phyloP scores from a whole-genome alignment of 2,113 vertebrate genomes.

The Epinephelus cyanopodus region DNA sequence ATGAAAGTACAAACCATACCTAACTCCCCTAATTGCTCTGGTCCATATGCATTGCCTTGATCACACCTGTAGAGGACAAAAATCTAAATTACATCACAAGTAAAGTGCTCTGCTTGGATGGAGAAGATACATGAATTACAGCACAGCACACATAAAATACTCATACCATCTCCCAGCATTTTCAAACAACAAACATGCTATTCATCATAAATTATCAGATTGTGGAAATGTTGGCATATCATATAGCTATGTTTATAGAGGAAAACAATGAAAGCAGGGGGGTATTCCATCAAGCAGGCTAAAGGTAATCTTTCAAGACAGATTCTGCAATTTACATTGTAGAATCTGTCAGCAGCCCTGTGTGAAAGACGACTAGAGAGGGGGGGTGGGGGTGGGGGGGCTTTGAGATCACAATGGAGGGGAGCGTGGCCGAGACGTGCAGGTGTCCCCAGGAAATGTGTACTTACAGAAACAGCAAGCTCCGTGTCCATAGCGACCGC shows the following conservation, averaged over 20 bases:
- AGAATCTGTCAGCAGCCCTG: too few relatives aligned
- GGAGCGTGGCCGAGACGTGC: too few relatives aligned
- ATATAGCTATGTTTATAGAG: background rate
- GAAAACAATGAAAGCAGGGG: slow-evolving; percentile 7
- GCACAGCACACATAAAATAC: background rate
- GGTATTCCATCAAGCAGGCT: background rate
- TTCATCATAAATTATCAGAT: slow-evolving; percentile 47
- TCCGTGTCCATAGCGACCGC: too few relatives aligned
- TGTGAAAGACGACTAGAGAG: too few relatives aligned
- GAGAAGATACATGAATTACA: slow-evolving; percentile 22
- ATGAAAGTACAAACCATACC: slow-evolving; percentile 38
- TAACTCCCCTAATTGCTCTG: slow-evolving; percentile 1
- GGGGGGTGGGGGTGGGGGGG: too few relatives aligned
- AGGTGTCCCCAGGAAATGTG: too few relatives aligned
- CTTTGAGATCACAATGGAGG: too few relatives aligned
- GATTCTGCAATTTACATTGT: too few relatives aligned
- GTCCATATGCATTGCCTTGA: slow-evolving; percentile 47
- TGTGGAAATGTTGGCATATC: slow-evolving; percentile 48
- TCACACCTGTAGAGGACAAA: slow-evolving; percentile 24
- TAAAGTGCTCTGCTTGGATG: slow-evolving; percentile 22
- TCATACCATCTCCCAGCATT: slow-evolving; percentile 7
- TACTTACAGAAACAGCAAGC: too few relatives aligned
- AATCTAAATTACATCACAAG: slow-evolving; percentile 47
- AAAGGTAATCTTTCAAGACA: too few relatives aligned
- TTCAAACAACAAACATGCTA: slow-evolving; percentile 31